Evolutionary conservation across 2,113 vertebrate species (phyloP).

Genomic region (Scomber colias): DNA sequence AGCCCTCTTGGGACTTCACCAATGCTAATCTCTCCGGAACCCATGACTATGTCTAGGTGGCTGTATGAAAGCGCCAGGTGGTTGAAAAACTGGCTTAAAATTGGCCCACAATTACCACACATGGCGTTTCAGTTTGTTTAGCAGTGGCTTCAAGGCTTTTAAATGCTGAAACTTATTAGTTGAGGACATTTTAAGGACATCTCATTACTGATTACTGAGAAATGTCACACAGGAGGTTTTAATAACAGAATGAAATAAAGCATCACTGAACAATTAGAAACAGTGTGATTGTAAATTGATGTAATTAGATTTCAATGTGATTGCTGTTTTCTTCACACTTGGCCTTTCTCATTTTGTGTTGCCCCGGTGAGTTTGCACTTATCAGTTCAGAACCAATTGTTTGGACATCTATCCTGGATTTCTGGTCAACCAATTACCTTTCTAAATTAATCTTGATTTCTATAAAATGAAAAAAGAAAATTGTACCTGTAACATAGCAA

Average conservation of each 20-base stretch:
- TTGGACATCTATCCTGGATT: constrained; percentile 26
- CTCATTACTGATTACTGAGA: constrained; percentile 51
- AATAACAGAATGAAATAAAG: constrained; percentile 54
- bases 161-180: constrained; percentile 38
- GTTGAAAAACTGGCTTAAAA: constrained; percentile 39
- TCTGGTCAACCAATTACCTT: constrained; percentile 28
- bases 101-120: constrained; percentile 36
- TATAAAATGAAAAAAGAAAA: constrained; percentile 26
- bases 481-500: not conserved
- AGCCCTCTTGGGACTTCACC: constrained; percentile 12
- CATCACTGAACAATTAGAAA: constrained; percentile 59
- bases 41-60: constrained; percentile 51
- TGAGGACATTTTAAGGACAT: constrained; percentile 62
- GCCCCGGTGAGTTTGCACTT: constrained; percentile 34
- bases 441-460: constrained; percentile 34
- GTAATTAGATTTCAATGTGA: constrained; percentile 59
- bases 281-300: constrained; percentile 56
- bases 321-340: constrained; percentile 43
- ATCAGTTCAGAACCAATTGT: constrained; percentile 33
- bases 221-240: constrained; percentile 57
- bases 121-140: constrained; percentile 30
- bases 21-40: constrained; percentile 37
- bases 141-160: constrained; percentile 41
- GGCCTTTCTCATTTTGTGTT: constrained; percentile 46
- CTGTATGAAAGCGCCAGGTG: constrained; percentile 40